Base-by-base conservation (phyloP, 2,888 invertebrate genomes). In the Cepaea hortensis region DNA sequence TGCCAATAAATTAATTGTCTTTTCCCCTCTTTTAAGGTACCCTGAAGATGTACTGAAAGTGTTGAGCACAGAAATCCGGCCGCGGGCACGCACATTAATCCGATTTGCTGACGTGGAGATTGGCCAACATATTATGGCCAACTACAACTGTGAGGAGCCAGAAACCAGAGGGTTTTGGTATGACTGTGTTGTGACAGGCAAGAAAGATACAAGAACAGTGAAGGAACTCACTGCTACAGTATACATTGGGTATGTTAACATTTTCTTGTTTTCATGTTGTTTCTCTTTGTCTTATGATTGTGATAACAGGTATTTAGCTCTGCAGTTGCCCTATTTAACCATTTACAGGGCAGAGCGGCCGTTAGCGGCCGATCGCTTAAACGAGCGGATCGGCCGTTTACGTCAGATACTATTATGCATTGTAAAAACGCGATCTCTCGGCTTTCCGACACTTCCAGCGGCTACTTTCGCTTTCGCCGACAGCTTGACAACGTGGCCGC, bases 101-200 rank as follows among this genome's bases (percentile, higher is more conserved):
- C 93, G 95, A 35, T 92, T 96, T 20, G 93, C 95, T 2, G 95
- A 96, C 84, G 92, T 97, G 50, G 94, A 95, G 90, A 93, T 95
- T 7, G 96, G 96, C 0, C 95, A 96, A 90, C 95, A 92, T 84
- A 96, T 97, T 13, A 96, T 97, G 96, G 95, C 96, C 0, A 97
- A 97, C 94, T 96, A 97, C 92, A 97, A 97, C 92, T 95, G 96
- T 15, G 97, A 97, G 87, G 95, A 96, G 18, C 96, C 96, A 0
- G 94, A 95, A 48, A 95, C 96, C 90, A 95, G 96, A 91, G 97
- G 97, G 9, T 95, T 96, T 92, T 97, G 97, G 97, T 96, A 94
- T 90, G 95, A 95, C 87, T 93, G 93, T 83, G 89, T 92, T 13
- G 91, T 95, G 23, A 93, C 94, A 0, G 90, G 87, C 18, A 94